Percentiles rank a stretch among this genome's conserved stretches.
Evolutionary conservation across 2,888 invertebrate genomes (phyloP).

Genomic region (Pardosa pseudoannulata): DNA sequence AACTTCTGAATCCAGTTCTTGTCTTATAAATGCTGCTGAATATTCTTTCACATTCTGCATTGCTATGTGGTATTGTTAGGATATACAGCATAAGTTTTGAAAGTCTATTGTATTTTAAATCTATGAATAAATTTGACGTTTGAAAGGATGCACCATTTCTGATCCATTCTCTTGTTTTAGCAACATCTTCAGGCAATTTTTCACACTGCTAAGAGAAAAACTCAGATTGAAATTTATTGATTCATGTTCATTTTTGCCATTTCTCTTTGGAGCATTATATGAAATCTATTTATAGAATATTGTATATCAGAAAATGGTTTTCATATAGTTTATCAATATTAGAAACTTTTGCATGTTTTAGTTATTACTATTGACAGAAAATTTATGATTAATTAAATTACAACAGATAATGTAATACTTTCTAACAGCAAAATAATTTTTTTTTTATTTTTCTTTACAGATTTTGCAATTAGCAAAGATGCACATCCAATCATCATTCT

Average conservation of each 20-base stretch:
- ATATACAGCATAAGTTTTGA: background rate
- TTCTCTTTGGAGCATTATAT: too few species aligned
- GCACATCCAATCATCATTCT: background rate
- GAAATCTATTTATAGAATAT: too few species aligned
- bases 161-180: background rate
- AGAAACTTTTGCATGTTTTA: background rate
- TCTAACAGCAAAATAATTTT: background rate
- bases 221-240: background rate
- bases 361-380: background rate
- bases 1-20: too few species aligned
- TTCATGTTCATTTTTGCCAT: background rate
- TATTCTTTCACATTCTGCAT: too few species aligned
- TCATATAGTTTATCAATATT: too few species aligned
- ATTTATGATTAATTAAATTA: background rate
- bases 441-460: background rate
- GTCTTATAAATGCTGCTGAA: too few species aligned
- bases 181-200: background rate
- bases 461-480: background rate
- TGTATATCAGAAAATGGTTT: too few species aligned
- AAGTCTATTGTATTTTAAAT: background rate
- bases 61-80: constrained; percentile 8
- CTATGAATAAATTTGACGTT: background rate
- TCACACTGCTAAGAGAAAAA: background rate
- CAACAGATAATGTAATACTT: background rate
- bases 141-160: background rate